These are phyloP conservation scores for Steinernema khuongi DNA, from an alignment of 1,140 invertebrate species.

Conservation along the genomic window DNA sequence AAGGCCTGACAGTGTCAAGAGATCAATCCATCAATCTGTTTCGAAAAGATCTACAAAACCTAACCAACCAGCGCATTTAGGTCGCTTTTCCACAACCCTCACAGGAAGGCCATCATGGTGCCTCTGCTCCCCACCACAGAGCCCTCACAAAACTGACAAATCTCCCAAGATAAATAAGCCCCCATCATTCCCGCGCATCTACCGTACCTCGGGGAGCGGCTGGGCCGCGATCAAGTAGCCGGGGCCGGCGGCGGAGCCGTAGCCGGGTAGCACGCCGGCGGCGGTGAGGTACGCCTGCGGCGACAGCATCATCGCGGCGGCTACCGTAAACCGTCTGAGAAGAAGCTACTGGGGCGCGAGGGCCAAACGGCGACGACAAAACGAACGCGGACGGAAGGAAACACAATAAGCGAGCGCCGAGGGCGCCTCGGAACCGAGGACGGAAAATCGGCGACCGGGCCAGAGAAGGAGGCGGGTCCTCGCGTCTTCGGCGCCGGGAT, in stretches of 20 bases:
- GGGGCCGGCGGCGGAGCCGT: background rate
- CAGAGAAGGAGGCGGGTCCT: background rate
- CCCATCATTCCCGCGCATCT: background rate
- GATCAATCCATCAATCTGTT: too few relatives aligned
- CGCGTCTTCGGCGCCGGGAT: background rate
- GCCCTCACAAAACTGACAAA: too few relatives aligned
- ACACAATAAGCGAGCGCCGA: constrained; percentile 10
- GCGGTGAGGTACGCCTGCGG: background rate
- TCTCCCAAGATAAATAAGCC: too few relatives aligned
- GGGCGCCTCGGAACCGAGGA: constrained; percentile 13
- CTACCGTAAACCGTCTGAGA: background rate
- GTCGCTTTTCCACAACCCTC: too few relatives aligned
- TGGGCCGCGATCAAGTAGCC: background rate
- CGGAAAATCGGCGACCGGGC: constrained; percentile 5
- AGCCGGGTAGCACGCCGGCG: background rate
- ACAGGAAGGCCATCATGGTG: too few relatives aligned
- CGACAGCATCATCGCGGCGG: constrained; percentile 1
- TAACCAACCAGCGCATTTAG: too few relatives aligned
- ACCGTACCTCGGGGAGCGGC: background rate
- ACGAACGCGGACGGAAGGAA: background rate
- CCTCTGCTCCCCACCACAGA: too few relatives aligned
- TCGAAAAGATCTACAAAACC: too few relatives aligned
- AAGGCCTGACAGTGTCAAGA: too few relatives aligned
- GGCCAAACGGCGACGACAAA: constrained; percentile 8
- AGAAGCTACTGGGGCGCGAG: background rate